Percentiles rank a stretch among this genome's conserved stretches.
Evolutionary conservation across 2,797 vertebrate genomes (phyloP).

Genomic region (Cuniculus paca): DNA sequence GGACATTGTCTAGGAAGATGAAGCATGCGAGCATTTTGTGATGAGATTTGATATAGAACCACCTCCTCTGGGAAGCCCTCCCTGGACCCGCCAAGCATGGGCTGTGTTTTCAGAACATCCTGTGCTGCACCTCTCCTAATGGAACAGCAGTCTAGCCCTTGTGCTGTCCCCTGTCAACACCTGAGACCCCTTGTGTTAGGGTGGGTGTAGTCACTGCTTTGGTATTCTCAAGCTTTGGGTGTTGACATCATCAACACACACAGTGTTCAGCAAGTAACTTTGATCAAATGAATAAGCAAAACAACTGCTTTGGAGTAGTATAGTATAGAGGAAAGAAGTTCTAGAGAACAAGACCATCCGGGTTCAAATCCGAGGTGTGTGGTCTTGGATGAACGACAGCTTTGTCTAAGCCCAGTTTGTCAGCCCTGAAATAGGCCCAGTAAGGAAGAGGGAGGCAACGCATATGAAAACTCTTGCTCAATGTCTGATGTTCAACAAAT

Average conservation of each 20-base stretch:
- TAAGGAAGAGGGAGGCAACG: background rate
- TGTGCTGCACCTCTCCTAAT: background rate
- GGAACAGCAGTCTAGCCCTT: background rate
- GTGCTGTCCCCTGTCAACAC: no score
- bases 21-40: background rate
- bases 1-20: no score
- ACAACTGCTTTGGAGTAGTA: background rate
- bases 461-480: background rate
- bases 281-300: background rate
- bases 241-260: background rate
- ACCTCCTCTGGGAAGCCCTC: background rate
- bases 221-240: background rate
- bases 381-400: background rate
- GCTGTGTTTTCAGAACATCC: background rate
- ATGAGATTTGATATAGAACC: background rate
- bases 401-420: conserved; percentile 9
- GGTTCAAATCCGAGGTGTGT: background rate
- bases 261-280: background rate
- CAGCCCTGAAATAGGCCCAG: background rate
- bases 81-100: background rate
- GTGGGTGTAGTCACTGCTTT: background rate
- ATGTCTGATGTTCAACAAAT: background rate
- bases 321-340: background rate
- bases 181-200: background rate
- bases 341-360: background rate